Evolutionary conservation across 92 coral and sea anemone genomes (phyloP).

Genomic region (Phenganax subtilis): DNA sequence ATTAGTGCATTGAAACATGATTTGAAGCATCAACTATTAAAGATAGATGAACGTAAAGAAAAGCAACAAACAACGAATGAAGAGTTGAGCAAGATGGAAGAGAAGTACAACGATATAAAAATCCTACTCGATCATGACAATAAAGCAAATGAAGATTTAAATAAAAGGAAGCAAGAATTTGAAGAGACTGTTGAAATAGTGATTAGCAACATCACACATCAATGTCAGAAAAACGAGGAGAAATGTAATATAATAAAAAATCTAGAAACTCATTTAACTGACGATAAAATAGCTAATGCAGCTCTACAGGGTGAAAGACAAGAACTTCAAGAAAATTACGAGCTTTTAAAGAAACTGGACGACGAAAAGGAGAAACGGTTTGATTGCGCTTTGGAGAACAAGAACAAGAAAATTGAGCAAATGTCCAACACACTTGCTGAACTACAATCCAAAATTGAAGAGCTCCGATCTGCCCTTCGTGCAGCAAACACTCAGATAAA

Average conservation of each 20-base stretch:
- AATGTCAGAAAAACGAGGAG: not conserved
- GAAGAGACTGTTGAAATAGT: not conserved
- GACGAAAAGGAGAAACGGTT: not conserved
- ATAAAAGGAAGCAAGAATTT: not conserved
- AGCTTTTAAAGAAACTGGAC: constrained; percentile 7
- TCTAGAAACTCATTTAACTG: constrained; percentile 3
- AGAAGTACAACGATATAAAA: not conserved
- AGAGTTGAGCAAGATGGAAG: not conserved
- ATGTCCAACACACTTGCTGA: not conserved
- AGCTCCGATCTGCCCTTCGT: not conserved
- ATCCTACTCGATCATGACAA: not conserved
- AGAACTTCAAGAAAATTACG: constrained; percentile 2
- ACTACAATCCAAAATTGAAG: not conserved
- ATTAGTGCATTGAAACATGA: constrained; percentile 10
- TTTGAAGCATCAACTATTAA: not conserved
- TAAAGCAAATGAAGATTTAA: constrained; percentile 18
- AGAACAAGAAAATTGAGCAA: not conserved
- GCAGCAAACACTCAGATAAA: not conserved
- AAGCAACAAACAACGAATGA: not conserved
- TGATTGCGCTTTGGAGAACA: not conserved
- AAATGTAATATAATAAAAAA: constrained; percentile 15
- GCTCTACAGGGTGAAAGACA: not conserved
- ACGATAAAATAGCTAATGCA: not conserved
- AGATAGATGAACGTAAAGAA: constrained; percentile 3
- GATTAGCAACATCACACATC: not conserved